Base-by-base conservation (phyloP, 1,140 invertebrate genomes). In the Drosophila takahashii region DNA sequence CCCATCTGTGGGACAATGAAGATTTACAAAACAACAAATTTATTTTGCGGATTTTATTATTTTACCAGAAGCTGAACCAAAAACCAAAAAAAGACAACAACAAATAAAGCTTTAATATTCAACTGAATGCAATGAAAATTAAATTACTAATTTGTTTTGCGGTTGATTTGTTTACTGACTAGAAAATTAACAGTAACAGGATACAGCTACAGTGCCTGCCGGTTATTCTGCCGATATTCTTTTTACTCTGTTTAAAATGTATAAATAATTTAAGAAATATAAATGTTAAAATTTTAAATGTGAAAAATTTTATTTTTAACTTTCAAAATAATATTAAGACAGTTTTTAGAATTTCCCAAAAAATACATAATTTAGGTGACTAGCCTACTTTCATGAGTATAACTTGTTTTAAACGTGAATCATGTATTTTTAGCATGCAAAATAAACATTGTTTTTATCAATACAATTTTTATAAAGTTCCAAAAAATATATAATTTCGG, bases 91-190 rank as follows among this genome's bases (percentile, higher is more conserved):
- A 32, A 58, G 29, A 3, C 13, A 34, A 11, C 32, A 54, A 54
- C 16, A 39, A 69, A 53, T 56, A 50, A 42, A 18, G 32, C 61
- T 70, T 57, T 57, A 69, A 57, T 36, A 47, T 72, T 26, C 64
- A 52, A 44, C 36, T 54, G 56, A 73, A 62, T 56, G 29, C 67
- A 73, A 61, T 73, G 48, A 52, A 74, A 74, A 72, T 73, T 62
- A 73, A 74, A 74, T 74, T 73, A 74, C 56, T 73, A 61, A 73
- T 74, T 74, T 62, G 71, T 54, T 53, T 73, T 74, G 71, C 69
- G 72, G 50, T 75, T 75, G 59, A 65, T 65, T 74, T 75, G 59
- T 75, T 75, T 57, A 58, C 53, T 73, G 41, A 52, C 56, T 61
- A 53, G 41, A 61, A 73, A 53, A 61, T 70, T 32, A 61, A 47